Base-by-base conservation (phyloP, 1,140 invertebrate genomes). In the Pectinophora gossypiella region DNA sequence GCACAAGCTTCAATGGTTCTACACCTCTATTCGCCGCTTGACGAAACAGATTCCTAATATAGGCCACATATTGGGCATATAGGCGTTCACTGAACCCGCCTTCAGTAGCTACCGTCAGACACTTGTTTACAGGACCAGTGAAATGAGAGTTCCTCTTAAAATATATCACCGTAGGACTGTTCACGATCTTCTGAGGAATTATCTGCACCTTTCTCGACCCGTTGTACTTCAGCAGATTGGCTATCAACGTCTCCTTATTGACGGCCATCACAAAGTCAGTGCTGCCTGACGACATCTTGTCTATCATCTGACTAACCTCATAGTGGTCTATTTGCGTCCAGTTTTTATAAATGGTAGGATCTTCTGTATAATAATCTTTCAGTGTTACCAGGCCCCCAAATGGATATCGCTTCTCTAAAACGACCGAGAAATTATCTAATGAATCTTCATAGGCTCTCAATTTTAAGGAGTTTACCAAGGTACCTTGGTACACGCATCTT, bases 161-260 rank as follows among this genome's bases (percentile, higher is more conserved):
- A 55, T 68, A 80, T 38, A 83, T 67, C 6, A 78, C 76, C 3
- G 64, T 65, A 15, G 79, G 79, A 55, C 69, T 80, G 19, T 64
- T 72, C 0, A 76, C 55, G 27, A 80, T 78, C 45, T 78, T 75
- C 15, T 72, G 32, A 0, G 73, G 68, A 49, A 80, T 51, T 3
- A 83, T 74, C 35, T 83, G 73, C 5, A 80, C 35, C 13, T 51
- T 47, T 22, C 58, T 63, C n/a, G 52, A 15, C 2, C 69, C 64
- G 15, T 64, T 72, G 20, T 59, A 45, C 2, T 57, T 23, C 13
- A 69, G 49, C 19, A 76, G 49, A 45, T 68, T 45, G 22, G 72
- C 57, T 38, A 72, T 56, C 18, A 78, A 53, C 5, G 68, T 58
- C 42, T 76, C 72, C 27, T 66, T 73, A 38, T 73, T 79, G 19